A percentile compares a stretch with the other conserved stretches of the same genome.
phyloP scores from a whole-genome alignment of 1,140 invertebrate genomes.

The Tetramorium simillimum region DNA sequence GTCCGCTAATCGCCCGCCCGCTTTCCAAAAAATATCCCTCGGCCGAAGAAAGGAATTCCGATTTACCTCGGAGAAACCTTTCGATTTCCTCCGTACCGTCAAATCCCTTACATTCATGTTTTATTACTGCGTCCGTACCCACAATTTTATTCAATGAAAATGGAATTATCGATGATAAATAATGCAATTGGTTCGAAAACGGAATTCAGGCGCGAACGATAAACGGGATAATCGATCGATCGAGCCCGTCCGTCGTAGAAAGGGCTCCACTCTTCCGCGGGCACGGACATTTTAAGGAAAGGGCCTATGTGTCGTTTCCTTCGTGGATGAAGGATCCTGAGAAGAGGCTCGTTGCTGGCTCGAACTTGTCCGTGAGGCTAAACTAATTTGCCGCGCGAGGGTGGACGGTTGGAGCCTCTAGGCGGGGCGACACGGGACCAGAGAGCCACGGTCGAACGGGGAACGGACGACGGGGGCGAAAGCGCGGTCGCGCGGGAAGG shows the following conservation, averaged over 20 bases:
- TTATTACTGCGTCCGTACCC: not conserved
- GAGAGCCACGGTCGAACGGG: slow-evolving; percentile 52
- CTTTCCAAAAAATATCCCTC: not conserved
- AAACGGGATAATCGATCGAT: slow-evolving; percentile 64
- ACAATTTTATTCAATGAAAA: not conserved
- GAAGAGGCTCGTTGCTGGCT: slow-evolving; percentile 58
- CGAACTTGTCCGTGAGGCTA: slow-evolving; percentile 74
- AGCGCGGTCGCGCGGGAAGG: not conserved
- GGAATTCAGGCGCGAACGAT: not conserved
- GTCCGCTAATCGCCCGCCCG: not conserved
- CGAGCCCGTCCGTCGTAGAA: not conserved
- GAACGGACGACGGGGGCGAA: not conserved
- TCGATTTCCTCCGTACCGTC: not conserved
- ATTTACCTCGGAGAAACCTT: not conserved
- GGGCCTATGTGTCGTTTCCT: slow-evolving; percentile 66
- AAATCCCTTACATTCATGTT: not conserved
- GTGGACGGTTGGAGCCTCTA: slow-evolving; percentile 56
- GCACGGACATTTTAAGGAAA: slow-evolving; percentile 57
- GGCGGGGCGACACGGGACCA: slow-evolving; percentile 68
- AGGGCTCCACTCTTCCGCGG: slow-evolving; percentile 22
- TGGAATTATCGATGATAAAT: not conserved
- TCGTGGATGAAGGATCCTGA: slow-evolving; percentile 62
- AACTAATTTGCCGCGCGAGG: slow-evolving; percentile 76
- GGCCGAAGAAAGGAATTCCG: not conserved
- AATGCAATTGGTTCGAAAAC: not conserved